Percentiles rank a stretch among this genome's conserved stretches.
Evolutionary conservation across 2,888 invertebrate species (phyloP).

Genomic region (Sarcophaga carnaria): DNA sequence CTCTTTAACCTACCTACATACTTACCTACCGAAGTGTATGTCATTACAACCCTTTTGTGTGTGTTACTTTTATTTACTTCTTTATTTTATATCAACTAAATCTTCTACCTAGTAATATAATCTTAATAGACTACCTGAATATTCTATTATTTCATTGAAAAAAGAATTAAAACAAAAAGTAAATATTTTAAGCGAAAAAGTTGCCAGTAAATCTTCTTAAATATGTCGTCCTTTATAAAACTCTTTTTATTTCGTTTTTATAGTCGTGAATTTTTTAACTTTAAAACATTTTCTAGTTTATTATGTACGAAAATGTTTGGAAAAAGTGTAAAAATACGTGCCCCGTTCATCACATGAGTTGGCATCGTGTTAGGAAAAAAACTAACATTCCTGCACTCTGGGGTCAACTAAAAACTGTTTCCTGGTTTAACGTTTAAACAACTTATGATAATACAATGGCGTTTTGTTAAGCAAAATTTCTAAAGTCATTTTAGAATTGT

Average conservation of each 20-base stretch:
- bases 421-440: too few species aligned
- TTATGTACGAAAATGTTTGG: constrained; percentile 55
- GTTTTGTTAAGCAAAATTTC: background rate
- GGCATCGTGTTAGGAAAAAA: background rate
- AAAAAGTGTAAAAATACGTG: constrained; percentile 37
- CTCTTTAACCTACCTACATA: too few species aligned
- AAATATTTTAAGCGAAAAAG: background rate
- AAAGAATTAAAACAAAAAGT: constrained; percentile 2
- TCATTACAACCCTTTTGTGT: too few species aligned
- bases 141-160: too few species aligned
- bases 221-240: too few species aligned
- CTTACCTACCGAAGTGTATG: too few species aligned
- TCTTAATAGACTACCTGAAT: too few species aligned
- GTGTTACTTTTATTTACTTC: too few species aligned
- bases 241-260: background rate
- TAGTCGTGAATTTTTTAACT: constrained; percentile 49
- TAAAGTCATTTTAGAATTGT: too few species aligned
- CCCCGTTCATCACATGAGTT: constrained; percentile 5
- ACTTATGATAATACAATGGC: background rate
- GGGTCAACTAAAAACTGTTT: constrained; percentile 25
- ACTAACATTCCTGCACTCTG: background rate
- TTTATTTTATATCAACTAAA: too few species aligned
- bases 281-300: constrained; percentile 55
- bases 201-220: too few species aligned
- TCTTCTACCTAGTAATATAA: too few species aligned